Evolutionary conservation across 2,113 vertebrate species (phyloP), one percentile per base, ranked within the genome.

Genomic region (Hyperopisus bebe): DNA sequence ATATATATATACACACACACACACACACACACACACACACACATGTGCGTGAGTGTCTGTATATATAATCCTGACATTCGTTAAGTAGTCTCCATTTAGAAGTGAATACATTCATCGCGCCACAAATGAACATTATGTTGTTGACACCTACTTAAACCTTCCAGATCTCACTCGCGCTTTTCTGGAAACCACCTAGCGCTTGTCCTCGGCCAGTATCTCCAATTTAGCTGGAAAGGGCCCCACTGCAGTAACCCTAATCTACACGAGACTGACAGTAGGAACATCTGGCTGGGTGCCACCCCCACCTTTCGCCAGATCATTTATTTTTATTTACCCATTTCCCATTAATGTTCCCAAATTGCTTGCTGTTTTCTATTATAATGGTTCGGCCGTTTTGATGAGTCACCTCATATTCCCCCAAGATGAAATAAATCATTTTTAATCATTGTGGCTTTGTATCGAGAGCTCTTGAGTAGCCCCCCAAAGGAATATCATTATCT

Each of bases 401-500:
- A 96, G 96, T 96, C 96, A 96, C 96, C 96, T 97, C 96, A 95
- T 96, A 96, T 96, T 97, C 97, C 96, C 95, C 96, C 96, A 48
- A 97, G 97, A 96, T 96, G 96, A 97, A 97, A 97, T 97, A 96
- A 97, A 97, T 97, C 95, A 97, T 97, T 96, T 97, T 96, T 89
- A 89, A 89, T 89, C 48, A 89, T 89, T 89, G 88, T 35, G 96
- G 96, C 95, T 97, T 97, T 97, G 96, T 96, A 96, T 95, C 95
- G 95, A 95, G 96, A 96, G 96, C 95, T 95, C 97, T 97, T 96
- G 96, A 97, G 97, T 97, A 96, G 96, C 95, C 96, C n/a, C 95
- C 96, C 95, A 96, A 96, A 97, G 95, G 96, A 97, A 97, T 97
- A 97, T 96, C 96, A 97, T 97, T 97, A 97, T 97, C 96, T 97